A percentile compares a stretch with the other conserved stretches of the same genome.
Conservation (phyloP, 2,888 invertebrate species). For the Strigamia transsilvanica region DNA sequence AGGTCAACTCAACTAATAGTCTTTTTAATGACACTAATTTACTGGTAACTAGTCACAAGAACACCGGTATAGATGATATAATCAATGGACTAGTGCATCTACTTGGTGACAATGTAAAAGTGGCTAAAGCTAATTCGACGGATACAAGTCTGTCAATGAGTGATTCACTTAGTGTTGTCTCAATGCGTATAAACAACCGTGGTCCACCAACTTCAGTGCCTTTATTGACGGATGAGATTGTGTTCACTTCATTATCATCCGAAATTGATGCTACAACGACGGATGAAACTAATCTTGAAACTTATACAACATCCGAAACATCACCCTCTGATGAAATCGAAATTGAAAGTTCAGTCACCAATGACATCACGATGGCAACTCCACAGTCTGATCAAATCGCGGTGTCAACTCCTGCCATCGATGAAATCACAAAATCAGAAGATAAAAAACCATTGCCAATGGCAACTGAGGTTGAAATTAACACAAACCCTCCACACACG, state of each 20-base stretch:
- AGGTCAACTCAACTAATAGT: not conserved
- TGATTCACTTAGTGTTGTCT: constrained; percentile 54
- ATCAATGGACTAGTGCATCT: constrained; percentile 84
- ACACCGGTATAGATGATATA: constrained; percentile 84
- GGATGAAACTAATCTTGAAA: not conserved
- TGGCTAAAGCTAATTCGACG: constrained; percentile 56
- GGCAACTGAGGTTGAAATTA: not conserved
- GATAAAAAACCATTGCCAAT: not conserved
- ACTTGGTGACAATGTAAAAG: constrained; percentile 79
- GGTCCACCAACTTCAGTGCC: constrained; percentile 75
- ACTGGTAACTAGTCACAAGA: constrained; percentile 49
- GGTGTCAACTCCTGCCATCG: not conserved
- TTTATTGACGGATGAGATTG: not conserved
- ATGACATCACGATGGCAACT: not conserved
- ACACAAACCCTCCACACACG: not conserved
- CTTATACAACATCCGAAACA: too few species aligned
- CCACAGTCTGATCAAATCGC: not conserved
- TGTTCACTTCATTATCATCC: not conserved
- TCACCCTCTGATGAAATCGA: not conserved
- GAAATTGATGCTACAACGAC: not conserved
- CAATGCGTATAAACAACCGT: constrained; percentile 80
- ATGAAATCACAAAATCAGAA: not conserved
- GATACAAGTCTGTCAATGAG: constrained; percentile 51
- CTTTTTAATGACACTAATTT: not conserved
- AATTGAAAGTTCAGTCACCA: not conserved